phyloP scores from a whole-genome alignment of 2,888 invertebrate genomes.

The Trissoscelio sp. region DNA sequence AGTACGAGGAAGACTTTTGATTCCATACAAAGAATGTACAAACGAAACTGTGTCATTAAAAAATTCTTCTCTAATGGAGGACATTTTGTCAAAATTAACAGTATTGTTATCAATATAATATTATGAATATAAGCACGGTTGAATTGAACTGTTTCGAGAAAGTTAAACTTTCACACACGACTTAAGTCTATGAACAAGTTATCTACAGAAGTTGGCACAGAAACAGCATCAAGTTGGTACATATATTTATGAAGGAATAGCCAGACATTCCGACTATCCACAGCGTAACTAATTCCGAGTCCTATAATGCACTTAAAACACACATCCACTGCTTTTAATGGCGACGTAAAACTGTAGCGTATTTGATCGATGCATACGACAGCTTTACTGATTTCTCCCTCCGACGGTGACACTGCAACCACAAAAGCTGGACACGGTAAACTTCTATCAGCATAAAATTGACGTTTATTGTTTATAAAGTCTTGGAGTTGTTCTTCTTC shows the following conservation, averaged over 20 bases:
- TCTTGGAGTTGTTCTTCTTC: constrained; percentile 4
- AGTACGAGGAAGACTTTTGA: no score
- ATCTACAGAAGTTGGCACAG: constrained; percentile 6
- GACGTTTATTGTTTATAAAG: constrained; percentile 6
- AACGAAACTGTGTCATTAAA: background rate
- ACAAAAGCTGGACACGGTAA: constrained; percentile 11
- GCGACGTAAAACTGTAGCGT: background rate
- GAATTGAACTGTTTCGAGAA: no score
- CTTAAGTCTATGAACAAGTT: constrained; percentile 20
- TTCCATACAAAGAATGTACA: no score
- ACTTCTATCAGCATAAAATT: constrained; percentile 31
- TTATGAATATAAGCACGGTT: no score
- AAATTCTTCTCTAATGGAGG: no score
- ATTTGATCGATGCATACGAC: background rate
- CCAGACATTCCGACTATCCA: constrained; percentile 21
- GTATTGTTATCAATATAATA: no score
- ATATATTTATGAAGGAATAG: constrained; percentile 20
- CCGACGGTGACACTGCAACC: background rate
- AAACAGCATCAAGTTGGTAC: background rate
- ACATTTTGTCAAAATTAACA: no score
- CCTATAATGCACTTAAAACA: background rate
- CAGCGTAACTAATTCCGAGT: background rate
- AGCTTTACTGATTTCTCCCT: background rate
- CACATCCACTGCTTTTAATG: background rate
- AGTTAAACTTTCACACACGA: no score